These are phyloP conservation scores for Macroramphosus scolopax DNA, from an alignment of 2,797 vertebrate species.

Conservation along the genomic window DNA sequence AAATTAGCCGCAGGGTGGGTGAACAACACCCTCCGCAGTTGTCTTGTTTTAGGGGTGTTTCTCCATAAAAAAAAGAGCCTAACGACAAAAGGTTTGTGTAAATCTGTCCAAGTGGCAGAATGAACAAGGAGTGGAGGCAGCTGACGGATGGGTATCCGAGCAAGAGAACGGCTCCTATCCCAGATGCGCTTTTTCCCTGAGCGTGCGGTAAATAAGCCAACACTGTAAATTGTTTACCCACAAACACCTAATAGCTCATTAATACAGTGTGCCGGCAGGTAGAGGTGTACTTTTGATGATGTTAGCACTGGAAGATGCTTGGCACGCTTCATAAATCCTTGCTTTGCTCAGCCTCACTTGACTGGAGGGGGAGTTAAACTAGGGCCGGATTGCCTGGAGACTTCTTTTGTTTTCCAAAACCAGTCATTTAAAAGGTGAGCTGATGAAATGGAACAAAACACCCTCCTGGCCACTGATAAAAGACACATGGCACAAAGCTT, in stretches of 20 bases:
- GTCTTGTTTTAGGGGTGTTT: constrained; percentile 63
- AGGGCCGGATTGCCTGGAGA: constrained; percentile 40
- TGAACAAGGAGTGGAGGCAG: constrained; percentile 63
- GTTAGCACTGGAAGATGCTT: constrained; percentile 65
- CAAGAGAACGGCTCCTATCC: constrained; percentile 54
- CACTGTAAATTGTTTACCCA: constrained; percentile 72
- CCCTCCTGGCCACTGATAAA: constrained; percentile 62
- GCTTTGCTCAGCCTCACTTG: constrained; percentile 41
- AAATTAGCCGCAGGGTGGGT: constrained; percentile 38
- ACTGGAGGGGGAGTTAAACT: constrained; percentile 55
- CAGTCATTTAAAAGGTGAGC: constrained; percentile 58
- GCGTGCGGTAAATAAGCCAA: constrained; percentile 69
- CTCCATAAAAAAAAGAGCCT: constrained; percentile 69
- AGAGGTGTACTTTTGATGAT: constrained; percentile 69
- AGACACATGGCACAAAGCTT: constrained; percentile 50
- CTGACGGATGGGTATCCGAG: constrained; percentile 72
- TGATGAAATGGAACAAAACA: constrained; percentile 58
- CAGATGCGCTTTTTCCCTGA: constrained; percentile 72
- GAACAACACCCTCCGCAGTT: constrained; percentile 13
- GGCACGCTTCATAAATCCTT: constrained; percentile 67
- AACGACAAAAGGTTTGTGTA: constrained; percentile 75
- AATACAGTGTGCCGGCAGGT: constrained; percentile 71
- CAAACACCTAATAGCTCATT: constrained; percentile 77
- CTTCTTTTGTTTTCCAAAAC: constrained; percentile 47
- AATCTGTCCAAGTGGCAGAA: constrained; percentile 70